phyloP scores from a whole-genome alignment of 1,140 invertebrate genomes.

The Zaprionus ornatus region DNA sequence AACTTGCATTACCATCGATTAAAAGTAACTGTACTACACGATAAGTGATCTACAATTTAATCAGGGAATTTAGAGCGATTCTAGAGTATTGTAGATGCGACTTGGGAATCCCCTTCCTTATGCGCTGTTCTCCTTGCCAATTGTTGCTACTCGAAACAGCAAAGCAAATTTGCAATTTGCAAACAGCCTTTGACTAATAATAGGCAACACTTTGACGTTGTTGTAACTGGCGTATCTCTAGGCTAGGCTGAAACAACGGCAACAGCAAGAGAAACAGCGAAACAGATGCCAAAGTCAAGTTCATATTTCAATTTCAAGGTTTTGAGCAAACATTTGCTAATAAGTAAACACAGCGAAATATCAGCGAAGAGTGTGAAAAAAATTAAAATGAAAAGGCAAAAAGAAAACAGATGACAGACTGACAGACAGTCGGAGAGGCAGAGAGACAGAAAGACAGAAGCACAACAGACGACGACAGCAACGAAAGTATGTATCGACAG shows the following conservation, averaged over 20 bases:
- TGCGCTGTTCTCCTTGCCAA: background rate
- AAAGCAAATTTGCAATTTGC: slow-evolving; percentile 47
- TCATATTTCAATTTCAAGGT: slow-evolving; percentile 79
- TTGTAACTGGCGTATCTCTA: slow-evolving; percentile 67
- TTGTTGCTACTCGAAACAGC: slow-evolving; percentile 30
- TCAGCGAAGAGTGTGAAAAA: slow-evolving; percentile 44
- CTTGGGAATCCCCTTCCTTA: background rate
- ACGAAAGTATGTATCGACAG: slow-evolving; percentile 6
- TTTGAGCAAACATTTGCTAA: slow-evolving; percentile 68
- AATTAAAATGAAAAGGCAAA: slow-evolving; percentile 26
- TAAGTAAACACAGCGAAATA: slow-evolving; percentile 54
- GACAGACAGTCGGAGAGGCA: background rate
- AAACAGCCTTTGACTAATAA: slow-evolving; percentile 51
- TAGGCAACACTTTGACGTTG: slow-evolving; percentile 22
- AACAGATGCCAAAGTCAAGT: slow-evolving; percentile 72
- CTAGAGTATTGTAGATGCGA: slow-evolving; percentile 13
- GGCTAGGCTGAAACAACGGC: slow-evolving; percentile 43
- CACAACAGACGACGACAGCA: slow-evolving; percentile 13
- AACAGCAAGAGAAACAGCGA: slow-evolving; percentile 23
- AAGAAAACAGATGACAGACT: slow-evolving; percentile 20
- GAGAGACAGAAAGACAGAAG: background rate
- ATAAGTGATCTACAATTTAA: background rate
- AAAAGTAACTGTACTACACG: background rate
- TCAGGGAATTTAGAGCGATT: background rate
- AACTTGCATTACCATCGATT: background rate